These are phyloP conservation scores for Palloptera scutellata DNA, from an alignment of 2,888 invertebrate genomes.

Conservation along the genomic window DNA sequence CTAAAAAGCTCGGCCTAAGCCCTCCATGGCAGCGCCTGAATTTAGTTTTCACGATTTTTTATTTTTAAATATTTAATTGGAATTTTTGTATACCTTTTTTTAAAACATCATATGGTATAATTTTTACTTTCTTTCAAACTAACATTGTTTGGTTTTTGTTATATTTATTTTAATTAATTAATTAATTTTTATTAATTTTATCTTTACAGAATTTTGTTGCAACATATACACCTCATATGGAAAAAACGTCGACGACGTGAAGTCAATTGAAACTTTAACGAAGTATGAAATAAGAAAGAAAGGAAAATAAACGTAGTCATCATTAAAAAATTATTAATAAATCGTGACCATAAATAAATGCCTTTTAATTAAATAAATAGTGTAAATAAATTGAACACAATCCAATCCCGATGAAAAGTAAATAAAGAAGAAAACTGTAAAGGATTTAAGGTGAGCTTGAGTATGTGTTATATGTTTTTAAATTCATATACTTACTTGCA, in stretches of 20 bases:
- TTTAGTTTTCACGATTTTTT: no score
- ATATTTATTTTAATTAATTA: not conserved
- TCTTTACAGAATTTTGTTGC: conserved; percentile 47
- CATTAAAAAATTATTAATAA: conserved; percentile 19
- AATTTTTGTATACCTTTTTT: no score
- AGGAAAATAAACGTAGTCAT: conserved; percentile 10
- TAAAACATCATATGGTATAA: no score
- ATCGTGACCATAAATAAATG: not conserved
- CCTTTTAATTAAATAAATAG: not conserved
- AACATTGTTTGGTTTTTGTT: conserved; percentile 12
- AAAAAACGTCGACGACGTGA: conserved; percentile 39
- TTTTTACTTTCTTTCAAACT: not conserved
- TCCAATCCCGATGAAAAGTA: not conserved
- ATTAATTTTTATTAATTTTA: conserved; percentile 22
- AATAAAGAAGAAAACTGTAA: not conserved
- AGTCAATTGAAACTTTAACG: conserved; percentile 39
- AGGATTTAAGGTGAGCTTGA: conserved; percentile 26
- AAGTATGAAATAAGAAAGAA: not conserved
- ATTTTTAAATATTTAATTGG: no score
- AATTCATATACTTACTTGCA: no score
- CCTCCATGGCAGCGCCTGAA: no score
- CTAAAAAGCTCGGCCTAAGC: no score
- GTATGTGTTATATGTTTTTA: no score
- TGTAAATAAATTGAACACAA: not conserved
- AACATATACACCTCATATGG: conserved; percentile 41